Evolutionary conservation across 1,140 invertebrate genomes (phyloP), one percentile per base, ranked within the genome.

Genomic region (Trichomalopsis sarcophagae): DNA sequence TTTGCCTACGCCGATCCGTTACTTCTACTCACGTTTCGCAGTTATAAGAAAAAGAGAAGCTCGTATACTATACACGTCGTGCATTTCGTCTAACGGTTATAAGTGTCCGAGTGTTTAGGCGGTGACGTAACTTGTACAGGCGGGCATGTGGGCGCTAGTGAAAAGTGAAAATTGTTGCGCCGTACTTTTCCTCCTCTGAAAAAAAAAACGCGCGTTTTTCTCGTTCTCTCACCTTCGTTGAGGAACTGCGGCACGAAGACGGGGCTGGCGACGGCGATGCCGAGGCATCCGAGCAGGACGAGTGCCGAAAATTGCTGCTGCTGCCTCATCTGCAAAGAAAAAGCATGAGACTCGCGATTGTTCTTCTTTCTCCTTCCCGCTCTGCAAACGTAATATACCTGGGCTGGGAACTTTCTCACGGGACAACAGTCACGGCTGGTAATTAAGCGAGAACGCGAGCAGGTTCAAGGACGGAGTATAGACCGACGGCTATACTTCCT

Each of bases 161-260:
- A 62, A 62, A 62, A 62, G 55, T 62, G 55, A 62, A 62, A 62
- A 62, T 44, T 0, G 9, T 44, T 0, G 9, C 33, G 33, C 33
- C 5, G 33, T n/a, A n/a, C n/a, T n/a, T n/a, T n/a, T n/a, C n/a
- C 0, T 6, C 33, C 33, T 36, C 33, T 36, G 33, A 36, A 36
- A 36, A 36, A 36, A 36, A 36, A 36, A 0, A 36, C 33, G 33
- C 5, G 33, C 33, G 27, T 36, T 36, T 36, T 36, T 36, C 33
- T 44, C 10, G 5, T 7, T 40, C 88, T 21, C 92, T 91, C 89
- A 92, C 92, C 91, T 86, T 89, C 91, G 47, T 90, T 88, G 50
- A 91, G 86, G 85, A 92, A 92, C 86, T 92, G 91, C 79, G 91
- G 90, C 77, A 91, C 86, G 79, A 92, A 92, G 71, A 93, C 89